These are phyloP conservation scores for Ennomos quercinarius DNA, from an alignment of 2,888 invertebrate genomes.

Conservation along the genomic window DNA sequence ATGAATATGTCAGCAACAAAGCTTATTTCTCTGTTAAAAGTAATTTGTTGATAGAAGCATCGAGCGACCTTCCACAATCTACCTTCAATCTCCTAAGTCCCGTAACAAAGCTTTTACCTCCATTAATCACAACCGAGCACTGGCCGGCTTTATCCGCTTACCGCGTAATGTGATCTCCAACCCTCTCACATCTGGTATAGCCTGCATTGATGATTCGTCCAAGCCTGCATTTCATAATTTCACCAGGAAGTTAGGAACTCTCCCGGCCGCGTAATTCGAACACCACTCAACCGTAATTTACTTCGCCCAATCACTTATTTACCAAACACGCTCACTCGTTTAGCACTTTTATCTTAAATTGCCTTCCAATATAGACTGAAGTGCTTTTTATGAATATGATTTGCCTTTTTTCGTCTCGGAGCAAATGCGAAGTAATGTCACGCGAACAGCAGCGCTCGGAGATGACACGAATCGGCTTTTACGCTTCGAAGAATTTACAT, in stretches of 20 bases:
- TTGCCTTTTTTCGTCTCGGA: slow-evolving; percentile 60
- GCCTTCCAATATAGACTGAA: slow-evolving; percentile 56
- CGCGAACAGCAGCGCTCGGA: slow-evolving; percentile 49
- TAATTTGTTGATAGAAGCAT: background rate
- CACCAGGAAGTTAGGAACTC: slow-evolving; percentile 24
- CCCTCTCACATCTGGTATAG: slow-evolving; percentile 16
- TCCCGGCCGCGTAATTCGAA: slow-evolving; percentile 16
- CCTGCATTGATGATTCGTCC: too few relatives aligned
- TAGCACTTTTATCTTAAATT: slow-evolving; percentile 61
- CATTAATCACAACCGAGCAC: slow-evolving; percentile 57
- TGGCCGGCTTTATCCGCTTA: slow-evolving; percentile 64
- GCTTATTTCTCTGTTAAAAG: background rate
- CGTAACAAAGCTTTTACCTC: slow-evolving; percentile 48
- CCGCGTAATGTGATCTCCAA: slow-evolving; percentile 61
- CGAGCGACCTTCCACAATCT: slow-evolving; percentile 4
- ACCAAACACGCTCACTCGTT: slow-evolving; percentile 48
- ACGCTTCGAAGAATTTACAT: slow-evolving; percentile 64
- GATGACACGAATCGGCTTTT: slow-evolving; percentile 75
- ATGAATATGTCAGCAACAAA: too few relatives aligned
- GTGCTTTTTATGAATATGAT: slow-evolving; percentile 63
- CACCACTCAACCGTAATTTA: slow-evolving; percentile 41
- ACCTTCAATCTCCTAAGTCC: slow-evolving; percentile 27
- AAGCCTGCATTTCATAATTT: slow-evolving; percentile 29
- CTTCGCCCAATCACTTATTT: slow-evolving; percentile 51
- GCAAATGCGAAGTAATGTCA: slow-evolving; percentile 65